Conservation (phyloP, 2,797 vertebrate genomes). For the Caiman crocodilus region DNA sequence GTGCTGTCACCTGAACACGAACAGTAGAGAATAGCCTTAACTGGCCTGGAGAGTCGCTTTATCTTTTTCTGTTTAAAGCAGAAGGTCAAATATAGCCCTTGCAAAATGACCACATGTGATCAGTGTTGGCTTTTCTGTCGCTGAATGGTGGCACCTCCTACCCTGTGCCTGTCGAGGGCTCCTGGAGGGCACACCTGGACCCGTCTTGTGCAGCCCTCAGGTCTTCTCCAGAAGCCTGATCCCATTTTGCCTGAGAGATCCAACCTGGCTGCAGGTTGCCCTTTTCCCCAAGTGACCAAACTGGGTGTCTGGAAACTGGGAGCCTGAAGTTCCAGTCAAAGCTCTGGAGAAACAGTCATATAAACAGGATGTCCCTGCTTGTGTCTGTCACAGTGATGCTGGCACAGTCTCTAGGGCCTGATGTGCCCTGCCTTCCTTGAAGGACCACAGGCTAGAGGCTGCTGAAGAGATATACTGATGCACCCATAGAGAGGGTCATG, state of each 20-base stretch:
- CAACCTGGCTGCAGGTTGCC: background rate
- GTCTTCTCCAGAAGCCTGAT: background rate
- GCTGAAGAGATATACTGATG: background rate
- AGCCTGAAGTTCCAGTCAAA: background rate
- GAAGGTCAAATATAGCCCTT: background rate
- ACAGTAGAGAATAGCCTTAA: background rate
- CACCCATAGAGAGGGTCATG: background rate
- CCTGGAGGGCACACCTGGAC: background rate
- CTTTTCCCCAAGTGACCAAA: background rate
- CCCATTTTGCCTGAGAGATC: background rate
- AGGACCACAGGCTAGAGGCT: background rate
- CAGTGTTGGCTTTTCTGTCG: background rate
- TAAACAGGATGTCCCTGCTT: background rate
- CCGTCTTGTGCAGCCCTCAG: background rate
- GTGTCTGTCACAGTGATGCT: background rate
- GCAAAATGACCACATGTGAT: background rate
- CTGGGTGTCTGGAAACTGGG: background rate
- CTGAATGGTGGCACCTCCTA: background rate
- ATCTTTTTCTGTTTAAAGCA: background rate
- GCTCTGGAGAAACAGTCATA: background rate
- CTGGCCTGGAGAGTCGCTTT: background rate
- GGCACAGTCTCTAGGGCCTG: background rate
- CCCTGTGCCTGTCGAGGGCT: background rate
- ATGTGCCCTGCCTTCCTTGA: background rate
- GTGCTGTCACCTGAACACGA: background rate